A percentile compares a stretch with the other conserved stretches of the same genome.
These are phyloP conservation scores for Neogobius melanostomus DNA, from an alignment of 2,113 vertebrate species.

Conservation along the genomic window DNA sequence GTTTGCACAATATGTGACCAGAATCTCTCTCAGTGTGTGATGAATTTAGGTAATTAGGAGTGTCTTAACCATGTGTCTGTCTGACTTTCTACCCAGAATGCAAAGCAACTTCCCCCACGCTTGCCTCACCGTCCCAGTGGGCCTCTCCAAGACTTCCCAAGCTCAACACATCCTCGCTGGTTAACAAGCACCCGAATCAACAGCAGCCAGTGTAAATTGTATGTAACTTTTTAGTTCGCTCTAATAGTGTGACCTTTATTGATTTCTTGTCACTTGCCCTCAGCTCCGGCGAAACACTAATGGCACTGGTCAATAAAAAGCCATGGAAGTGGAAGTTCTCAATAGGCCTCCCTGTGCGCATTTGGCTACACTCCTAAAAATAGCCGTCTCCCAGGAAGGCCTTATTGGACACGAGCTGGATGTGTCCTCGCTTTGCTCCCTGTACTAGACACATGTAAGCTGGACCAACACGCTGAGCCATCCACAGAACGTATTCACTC, in stretches of 20 bases:
- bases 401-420: conserved; percentile 47
- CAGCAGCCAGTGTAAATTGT: conserved; percentile 66
- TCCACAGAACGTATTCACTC: conserved; percentile 46
- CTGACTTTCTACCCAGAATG: conserved; percentile 48
- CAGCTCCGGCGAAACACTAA: conserved; percentile 74
- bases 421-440: conserved; percentile 40
- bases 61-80: conserved; percentile 21
- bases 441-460: conserved; percentile 39
- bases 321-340: conserved; percentile 72
- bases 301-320: conserved; percentile 78
- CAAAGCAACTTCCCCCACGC: conserved; percentile 57
- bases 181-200: conserved; percentile 75
- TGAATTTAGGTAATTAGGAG: conserved; percentile 50
- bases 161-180: conserved; percentile 64
- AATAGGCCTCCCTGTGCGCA: conserved; percentile 50
- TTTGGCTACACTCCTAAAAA: conserved; percentile 69
- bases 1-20: conserved; percentile 31
- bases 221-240: conserved; percentile 73
- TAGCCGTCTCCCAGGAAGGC: conserved; percentile 55
- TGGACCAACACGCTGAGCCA: conserved; percentile 54
- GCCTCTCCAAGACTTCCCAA: conserved; percentile 46
- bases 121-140: conserved; percentile 49
- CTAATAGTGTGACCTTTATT: conserved; percentile 75
- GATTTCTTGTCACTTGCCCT: conserved; percentile 74
- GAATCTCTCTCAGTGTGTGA: conserved; percentile 28